Percentiles rank a stretch among this genome's conserved stretches.
Evolutionary conservation across 1,140 invertebrate genomes (phyloP).

Genomic region (Thalassaphorura encarpata): DNA sequence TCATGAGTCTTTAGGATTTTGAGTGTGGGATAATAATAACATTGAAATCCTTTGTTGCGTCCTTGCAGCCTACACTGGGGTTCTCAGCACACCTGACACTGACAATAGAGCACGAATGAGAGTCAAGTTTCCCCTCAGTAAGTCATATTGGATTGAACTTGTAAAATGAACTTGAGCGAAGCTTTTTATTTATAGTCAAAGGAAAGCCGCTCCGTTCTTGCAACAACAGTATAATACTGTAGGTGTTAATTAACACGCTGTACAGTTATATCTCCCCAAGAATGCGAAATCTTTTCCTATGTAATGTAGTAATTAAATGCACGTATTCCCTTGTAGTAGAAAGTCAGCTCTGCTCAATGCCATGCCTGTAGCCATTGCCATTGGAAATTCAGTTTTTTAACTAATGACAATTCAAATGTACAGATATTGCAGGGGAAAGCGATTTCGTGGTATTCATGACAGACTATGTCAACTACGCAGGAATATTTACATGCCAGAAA

Average conservation of each 20-base stretch:
- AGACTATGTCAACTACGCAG: slow-evolving; percentile 63
- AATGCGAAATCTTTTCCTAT: too few species aligned
- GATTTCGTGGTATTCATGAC: slow-evolving; percentile 62
- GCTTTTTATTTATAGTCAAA: neutral
- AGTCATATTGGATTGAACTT: slow-evolving; percentile 39
- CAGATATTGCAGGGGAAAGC: slow-evolving; percentile 61
- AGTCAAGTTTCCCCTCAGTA: slow-evolving; percentile 69
- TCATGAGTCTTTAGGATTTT: too few species aligned
- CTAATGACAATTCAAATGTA: slow-evolving; percentile 22
- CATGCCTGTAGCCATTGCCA: neutral
- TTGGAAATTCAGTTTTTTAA: neutral
- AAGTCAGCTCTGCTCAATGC: too few species aligned
- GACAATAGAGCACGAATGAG: slow-evolving; percentile 58
- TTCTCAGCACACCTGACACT: slow-evolving; percentile 52
- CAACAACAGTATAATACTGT: too few species aligned
- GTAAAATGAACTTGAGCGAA: neutral
- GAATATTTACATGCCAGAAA: slow-evolving; percentile 68
- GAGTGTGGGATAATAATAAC: too few species aligned
- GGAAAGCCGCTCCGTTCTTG: too few species aligned
- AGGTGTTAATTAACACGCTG: too few species aligned
- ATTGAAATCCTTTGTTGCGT: too few species aligned
- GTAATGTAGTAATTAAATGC: too few species aligned
- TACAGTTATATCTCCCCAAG: too few species aligned
- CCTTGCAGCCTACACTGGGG: slow-evolving; percentile 38
- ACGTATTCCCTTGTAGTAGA: too few species aligned